Evolutionary conservation across 1,140 invertebrate genomes (phyloP), one percentile per base, ranked within the genome.

Genomic region (Drosophila kepulauana): DNA sequence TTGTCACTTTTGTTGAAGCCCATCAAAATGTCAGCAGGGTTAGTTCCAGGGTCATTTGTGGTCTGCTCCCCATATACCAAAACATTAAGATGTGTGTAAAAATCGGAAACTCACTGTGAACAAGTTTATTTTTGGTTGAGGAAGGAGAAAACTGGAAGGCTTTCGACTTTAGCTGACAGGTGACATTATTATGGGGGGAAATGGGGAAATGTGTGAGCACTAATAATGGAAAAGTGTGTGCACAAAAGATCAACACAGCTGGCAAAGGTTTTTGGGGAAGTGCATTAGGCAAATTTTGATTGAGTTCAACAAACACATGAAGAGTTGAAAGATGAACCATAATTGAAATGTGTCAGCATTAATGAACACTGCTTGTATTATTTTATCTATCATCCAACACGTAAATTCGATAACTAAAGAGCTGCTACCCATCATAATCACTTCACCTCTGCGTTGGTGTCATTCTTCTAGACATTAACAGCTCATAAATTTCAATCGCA

Each of bases 401-500:
- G n/a, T 16, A 41, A 57, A 57, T 57, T 2, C 51, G 10, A 35
- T 15, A 54, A 16, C 28, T 13, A 33, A 13, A 33, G 28, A 28
- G 49, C 11, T 51, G 49, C 20, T n/a, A 51, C 49, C 0, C 20
- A 51, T 20, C 48, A 51, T 51, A 51, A 51, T 25, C 20, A 30
- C 11, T 51, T 30, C 6, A 25, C 5, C 3, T 28, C 5, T 2
- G 28, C 1, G 3, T 51, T 51, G 48, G 0, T 2, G 46, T 48
- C 61, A 51, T 51, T 52, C 28, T 63, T 3, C n/a, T 30, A 10
- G 52, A 33, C 52, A 38, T 72, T 69, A 72, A 61, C 68, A 82
- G 80, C 46, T 78, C 63, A 68, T 88, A 88, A 78, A 88, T 74
- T 54, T 51, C 6, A 48, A 68, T 57, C 56, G 43, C 59, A 67